Conservation (phyloP, 2,113 vertebrate genomes). For the Archilochus colubris region DNA sequence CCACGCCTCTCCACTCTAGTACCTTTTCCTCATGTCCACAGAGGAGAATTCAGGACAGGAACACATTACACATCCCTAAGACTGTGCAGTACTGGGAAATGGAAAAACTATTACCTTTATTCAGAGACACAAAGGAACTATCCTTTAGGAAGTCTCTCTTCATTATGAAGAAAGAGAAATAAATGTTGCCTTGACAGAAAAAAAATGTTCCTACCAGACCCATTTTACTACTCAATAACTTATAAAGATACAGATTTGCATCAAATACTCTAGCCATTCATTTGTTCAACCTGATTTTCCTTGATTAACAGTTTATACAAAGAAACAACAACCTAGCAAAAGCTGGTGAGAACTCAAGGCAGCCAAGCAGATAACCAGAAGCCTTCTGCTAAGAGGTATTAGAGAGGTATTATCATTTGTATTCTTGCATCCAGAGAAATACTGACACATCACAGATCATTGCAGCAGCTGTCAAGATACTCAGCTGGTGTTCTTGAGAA, state of each 20-base stretch:
- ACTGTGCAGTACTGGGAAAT: not conserved
- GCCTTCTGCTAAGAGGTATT: not conserved
- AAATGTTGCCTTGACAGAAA: not conserved
- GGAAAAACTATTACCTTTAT: not conserved
- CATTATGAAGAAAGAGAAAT: not conserved
- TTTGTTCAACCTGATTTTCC: not conserved
- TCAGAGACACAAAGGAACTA: not conserved
- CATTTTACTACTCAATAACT: not conserved
- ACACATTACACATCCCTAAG: not conserved
- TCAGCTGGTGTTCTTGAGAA: not conserved
- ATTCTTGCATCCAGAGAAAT: not conserved
- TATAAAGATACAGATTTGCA: not conserved
- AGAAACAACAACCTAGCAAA: not conserved
- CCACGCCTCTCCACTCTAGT: not conserved
- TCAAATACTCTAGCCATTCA: not conserved
- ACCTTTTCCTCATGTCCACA: not conserved
- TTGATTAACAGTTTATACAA: not conserved
- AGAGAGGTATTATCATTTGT: not conserved
- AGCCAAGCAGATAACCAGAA: not conserved
- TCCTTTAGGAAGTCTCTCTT: not conserved
- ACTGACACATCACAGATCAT: not conserved
- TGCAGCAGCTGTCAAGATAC: not conserved
- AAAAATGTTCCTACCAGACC: not conserved
- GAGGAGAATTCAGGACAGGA: not conserved
- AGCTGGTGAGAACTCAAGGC: not conserved